Evolutionary conservation across 2,888 invertebrate species (phyloP), one percentile per base, ranked within the genome.

Genomic region (Cryptus armator): DNA sequence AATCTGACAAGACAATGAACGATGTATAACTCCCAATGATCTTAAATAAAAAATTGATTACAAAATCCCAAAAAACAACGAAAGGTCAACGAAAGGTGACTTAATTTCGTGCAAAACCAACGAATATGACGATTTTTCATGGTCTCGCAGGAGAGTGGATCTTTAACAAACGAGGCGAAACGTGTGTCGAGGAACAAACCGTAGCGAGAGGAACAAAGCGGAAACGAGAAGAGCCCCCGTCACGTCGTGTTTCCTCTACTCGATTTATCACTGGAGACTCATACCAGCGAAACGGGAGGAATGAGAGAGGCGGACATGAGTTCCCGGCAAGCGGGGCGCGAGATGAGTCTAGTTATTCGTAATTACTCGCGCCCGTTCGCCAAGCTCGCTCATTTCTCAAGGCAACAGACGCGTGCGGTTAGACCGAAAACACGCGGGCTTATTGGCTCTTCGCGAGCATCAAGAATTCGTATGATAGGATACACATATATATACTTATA

Each of bases 291-390:
- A 62, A 71, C 59, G 76, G 81, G 77, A 80, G 51, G 32, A n/a
- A 75, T 10, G 48, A 46, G 44, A 59, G 16, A 16, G 44, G 81
- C 75, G 79, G 51, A 79, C 79, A 72, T 48, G 67, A 71, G 62
- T 24, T 29, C 75, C 68, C 48, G 62, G 75, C 79, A 76, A 85
- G 62, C 71, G 79, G 80, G 32, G 71, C 71, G 78, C 86, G 85
- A 86, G 87, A 86, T 87, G 85, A 86, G 86, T 87, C 89, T 88
- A 86, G 90, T 88, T 90, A 90, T 89, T 89, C 90, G 90, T 90
- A 90, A 90, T 90, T 88, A 90, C 89, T 89, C 81, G 87, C 72
- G 82, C 81, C 83, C 64, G 79, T 76, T 80, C 43, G 24, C 24
- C 75, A 71, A 85, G 77, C 68, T 81, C 67, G 76, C 76, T 88